Base-by-base conservation (phyloP, 1,140 invertebrate species). In the Tetragonula clypearis region DNA sequence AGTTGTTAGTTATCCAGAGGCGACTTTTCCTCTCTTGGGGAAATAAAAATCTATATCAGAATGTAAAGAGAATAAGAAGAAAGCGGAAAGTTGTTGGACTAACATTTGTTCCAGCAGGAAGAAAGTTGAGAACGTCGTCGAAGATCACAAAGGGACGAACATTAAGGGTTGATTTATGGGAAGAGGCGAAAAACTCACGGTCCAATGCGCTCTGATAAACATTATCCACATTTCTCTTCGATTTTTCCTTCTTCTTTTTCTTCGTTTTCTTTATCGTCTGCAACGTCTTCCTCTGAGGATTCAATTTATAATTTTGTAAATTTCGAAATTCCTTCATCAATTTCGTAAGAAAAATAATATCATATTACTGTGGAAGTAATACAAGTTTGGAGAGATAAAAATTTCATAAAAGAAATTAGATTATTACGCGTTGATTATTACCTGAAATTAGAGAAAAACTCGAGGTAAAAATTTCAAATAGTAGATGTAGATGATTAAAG, bases 101-200 rank as follows among this genome's bases (percentile, higher is more conserved):
- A 72, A 72, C 35, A n/a, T 41, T 72, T 72, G 41, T 72, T 49
- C 41, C 35, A 72, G 41, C 53, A 17, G 49, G 73, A 82, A n/a
- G 71, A 87, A 87, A 87, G 58, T 82, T 69, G 56, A 85, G 78
- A 82, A 65, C 30, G 76, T 86, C 62, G 85, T 86, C 58, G 71
- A 74, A 76, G 73, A 87, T 82, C 85, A 71, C 58, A 82, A 87
- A 87, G 79, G 49, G 86, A 86, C 55, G 85, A 82, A 35, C 73
- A 35, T 86, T 77, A 86, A 87, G 73, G 65, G 62, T 85, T 85
- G 84, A 85, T 74, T 85, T 85, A 85, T 73, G 56, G 21, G n/a
- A 26, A 69, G 41, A 53, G 21, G 73, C 60, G 75, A 72, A 86
- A 87, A 71, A 87, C 58, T 73, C 35, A 19, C 19, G 62, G 73